A percentile compares a stretch with the other conserved stretches of the same genome.
Conservation (phyloP, 2,797 vertebrate genomes). For the Clarias platycephalus region DNA sequence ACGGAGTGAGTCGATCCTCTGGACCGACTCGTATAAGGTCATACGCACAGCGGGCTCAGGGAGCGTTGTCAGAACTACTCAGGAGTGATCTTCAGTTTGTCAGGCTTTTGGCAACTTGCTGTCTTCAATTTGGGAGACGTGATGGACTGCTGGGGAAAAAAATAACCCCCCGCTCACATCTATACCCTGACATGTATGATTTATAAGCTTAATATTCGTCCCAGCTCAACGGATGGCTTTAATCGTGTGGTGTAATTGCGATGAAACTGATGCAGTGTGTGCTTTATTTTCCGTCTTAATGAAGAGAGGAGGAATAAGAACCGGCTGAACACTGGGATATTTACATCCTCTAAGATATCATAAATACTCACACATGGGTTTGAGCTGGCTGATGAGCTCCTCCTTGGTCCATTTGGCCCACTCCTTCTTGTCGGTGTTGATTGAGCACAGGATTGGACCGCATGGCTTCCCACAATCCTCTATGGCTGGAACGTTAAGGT, state of each 20-base stretch:
- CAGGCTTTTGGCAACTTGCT: slow-evolving; percentile 24
- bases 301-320: slow-evolving; percentile 5
- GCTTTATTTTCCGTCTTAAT: not conserved
- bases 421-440: slow-evolving; percentile 98
- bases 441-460: slow-evolving; percentile 93
- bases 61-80: slow-evolving; percentile 41
- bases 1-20: slow-evolving; percentile 38
- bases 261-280: not conserved
- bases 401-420: slow-evolving; percentile 99
- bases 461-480: slow-evolving; percentile 97
- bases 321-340: not conserved
- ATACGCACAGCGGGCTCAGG: not conserved
- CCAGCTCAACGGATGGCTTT: slow-evolving; percentile 4
- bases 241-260: slow-evolving; percentile 11
- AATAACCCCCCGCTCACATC: not conserved
- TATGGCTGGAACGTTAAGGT: slow-evolving; percentile 96
- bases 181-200: not conserved
- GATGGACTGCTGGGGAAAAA: not conserved
- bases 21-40: slow-evolving; percentile 32
- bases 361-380: slow-evolving; percentile 93
- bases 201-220: not conserved
- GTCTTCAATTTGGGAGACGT: slow-evolving; percentile 10
- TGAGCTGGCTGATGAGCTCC: slow-evolving; percentile 95
- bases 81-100: slow-evolving; percentile 29
- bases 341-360: not conserved